Evolutionary conservation across 2,113 vertebrate species (phyloP).

Genomic region (Psophia crepitans): DNA sequence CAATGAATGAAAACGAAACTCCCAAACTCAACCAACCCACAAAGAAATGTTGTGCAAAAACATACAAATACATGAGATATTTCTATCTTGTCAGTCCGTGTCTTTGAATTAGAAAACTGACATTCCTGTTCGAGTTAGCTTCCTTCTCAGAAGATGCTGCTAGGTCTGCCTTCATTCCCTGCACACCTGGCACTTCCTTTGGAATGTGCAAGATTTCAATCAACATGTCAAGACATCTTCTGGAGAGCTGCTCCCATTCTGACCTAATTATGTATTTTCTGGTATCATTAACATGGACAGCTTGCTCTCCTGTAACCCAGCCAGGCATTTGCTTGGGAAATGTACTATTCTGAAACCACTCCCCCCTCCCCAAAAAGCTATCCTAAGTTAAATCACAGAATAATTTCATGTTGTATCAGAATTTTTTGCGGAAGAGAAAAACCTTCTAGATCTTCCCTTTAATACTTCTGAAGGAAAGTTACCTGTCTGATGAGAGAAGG

Average conservation of each 20-base stretch:
- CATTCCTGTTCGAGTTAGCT: background rate
- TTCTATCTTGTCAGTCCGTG: background rate
- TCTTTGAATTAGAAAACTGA: background rate
- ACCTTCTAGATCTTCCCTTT: background rate
- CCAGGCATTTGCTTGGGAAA: background rate
- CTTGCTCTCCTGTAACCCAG: background rate
- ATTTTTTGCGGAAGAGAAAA: background rate
- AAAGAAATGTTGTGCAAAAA: background rate
- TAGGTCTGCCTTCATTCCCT: background rate
- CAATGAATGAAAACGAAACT: background rate
- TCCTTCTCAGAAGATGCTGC: background rate
- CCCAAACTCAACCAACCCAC: background rate
- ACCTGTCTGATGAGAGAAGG: background rate
- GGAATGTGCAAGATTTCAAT: conserved; percentile 7
- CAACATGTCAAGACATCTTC: background rate
- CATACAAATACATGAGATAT: background rate
- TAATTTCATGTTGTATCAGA: background rate
- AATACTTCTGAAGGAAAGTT: background rate
- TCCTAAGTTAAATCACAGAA: background rate
- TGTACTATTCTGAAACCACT: background rate
- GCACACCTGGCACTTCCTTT: conserved; percentile 16
- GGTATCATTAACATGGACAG: background rate
- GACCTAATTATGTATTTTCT: conserved; percentile 20
- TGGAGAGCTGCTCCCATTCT: background rate
- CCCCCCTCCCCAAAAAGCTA: background rate